Base-by-base conservation (phyloP, 2,113 vertebrate species). In the Silurus glanis region DNA sequence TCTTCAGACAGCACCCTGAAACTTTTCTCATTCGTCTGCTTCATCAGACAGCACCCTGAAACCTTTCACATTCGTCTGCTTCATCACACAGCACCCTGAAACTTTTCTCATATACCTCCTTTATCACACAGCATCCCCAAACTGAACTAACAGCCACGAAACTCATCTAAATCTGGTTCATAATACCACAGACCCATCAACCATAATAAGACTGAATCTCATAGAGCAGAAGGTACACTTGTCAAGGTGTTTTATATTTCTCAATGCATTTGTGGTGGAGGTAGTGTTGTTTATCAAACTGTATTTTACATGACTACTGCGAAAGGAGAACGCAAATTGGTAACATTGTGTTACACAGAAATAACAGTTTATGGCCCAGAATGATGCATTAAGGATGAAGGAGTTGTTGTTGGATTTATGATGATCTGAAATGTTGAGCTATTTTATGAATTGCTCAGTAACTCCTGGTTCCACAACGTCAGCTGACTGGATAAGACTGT, bases 131-230 rank as follows among this genome's bases (percentile, higher is more conserved):
- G 90, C 91, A 85, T 59, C 83, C 19, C 2, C 1, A 37, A 37
- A 37, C 37, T 87, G 55, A 91, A 83, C 90, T 93, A 19, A 71
- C 16, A 71, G 69, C 74, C 3, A 78, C 56, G 51, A 78, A 78
- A 51, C 9, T 78, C 74, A 23, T 78, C 13, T 23, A 28, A 25
- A 78, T 78, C 49, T 25, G n/a, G 51, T 78, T 25, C 2, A 2
- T 79, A 7, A 58, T 19, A 55, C 23, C 53, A 28, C n/a, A 58
- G 13, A 0, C 37, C 37, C 37, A 37, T 56, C 53, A 16, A 3
- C 16, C 5, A 1, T 56, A n/a, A 56, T 28, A n/a, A 55, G 76
- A 19, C 55, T 17, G 75, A 28, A 79, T 79, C 76, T 28, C 55
- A 14, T 17, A 21, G 25, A 56, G 6, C 71, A 74, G 45, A 51